These are phyloP conservation scores for Cheilosia pagana DNA, from an alignment of 2,888 invertebrate species.

Conservation along the genomic window DNA sequence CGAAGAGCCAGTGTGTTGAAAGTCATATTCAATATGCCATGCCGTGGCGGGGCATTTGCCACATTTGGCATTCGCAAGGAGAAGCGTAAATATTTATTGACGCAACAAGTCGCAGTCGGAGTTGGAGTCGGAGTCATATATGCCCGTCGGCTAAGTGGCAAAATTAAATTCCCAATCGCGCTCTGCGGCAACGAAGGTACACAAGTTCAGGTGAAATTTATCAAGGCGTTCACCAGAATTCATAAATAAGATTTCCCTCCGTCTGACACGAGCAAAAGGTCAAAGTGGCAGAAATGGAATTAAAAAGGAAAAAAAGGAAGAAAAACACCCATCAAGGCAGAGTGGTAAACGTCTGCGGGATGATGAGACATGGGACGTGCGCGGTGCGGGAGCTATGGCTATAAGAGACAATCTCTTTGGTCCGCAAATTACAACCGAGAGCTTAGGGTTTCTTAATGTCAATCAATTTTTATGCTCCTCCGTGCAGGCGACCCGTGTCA, in stretches of 20 bases:
- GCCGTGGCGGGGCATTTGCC: neutral
- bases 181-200: conserved; percentile 19
- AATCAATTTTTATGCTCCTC: conserved; percentile 44
- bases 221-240: conserved; percentile 39
- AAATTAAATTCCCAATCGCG: conserved; percentile 59
- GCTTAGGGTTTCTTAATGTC: conserved; percentile 40
- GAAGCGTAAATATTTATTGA: conserved; percentile 65
- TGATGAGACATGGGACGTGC: neutral
- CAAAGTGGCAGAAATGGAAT: conserved; percentile 51
- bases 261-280: conserved; percentile 19
- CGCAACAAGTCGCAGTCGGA: conserved; percentile 58
- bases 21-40: conserved; percentile 34
- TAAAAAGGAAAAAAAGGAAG: conserved; percentile 17
- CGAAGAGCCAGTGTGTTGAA: conserved; percentile 30
- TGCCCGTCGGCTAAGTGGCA: conserved; percentile 39
- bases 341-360: conserved; percentile 14
- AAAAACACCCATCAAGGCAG: neutral
- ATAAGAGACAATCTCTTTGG: conserved; percentile 8
- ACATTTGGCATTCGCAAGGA: conserved; percentile 24
- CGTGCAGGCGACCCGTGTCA: conserved; percentile 20
- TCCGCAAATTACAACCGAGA: conserved; percentile 16
- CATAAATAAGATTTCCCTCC: conserved; percentile 50
- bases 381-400: conserved; percentile 11
- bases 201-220: conserved; percentile 60
- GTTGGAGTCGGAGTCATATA: too few species aligned